Percentiles rank a stretch among this genome's conserved stretches.
Conservation (phyloP, 1,140 invertebrate species). For the Araneus ventricosus region DNA sequence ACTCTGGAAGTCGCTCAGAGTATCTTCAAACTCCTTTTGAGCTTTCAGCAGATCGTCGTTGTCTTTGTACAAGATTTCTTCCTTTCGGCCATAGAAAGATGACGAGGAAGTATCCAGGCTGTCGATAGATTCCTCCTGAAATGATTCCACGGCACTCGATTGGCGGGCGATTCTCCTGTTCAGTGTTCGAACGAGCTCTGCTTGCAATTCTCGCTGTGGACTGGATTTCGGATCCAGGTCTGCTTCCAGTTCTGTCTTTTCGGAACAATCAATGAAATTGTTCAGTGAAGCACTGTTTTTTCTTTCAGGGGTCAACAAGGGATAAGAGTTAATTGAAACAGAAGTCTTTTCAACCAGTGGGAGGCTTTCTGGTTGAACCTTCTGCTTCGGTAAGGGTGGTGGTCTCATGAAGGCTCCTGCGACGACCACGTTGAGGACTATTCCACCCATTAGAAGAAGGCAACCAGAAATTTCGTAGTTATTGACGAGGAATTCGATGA, state of each 20-base stretch:
- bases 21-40: conserved; percentile 46
- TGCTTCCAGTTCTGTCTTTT: not conserved
- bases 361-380: not conserved
- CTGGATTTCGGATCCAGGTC: not conserved
- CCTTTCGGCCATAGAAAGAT: not conserved
- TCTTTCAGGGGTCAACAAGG: too few species aligned
- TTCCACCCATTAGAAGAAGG: conserved; percentile 88
- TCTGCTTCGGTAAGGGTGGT: not conserved
- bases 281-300: not conserved
- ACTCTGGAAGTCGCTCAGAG: conserved; percentile 44
- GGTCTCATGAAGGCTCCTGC: conserved; percentile 88
- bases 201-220: not conserved
- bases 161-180: not conserved
- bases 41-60: conserved; percentile 25
- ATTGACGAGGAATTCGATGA: conserved; percentile 81
- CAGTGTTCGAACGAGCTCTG: not conserved
- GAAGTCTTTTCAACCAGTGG: not conserved
- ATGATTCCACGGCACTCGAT: not conserved
- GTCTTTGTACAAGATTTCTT: not conserved
- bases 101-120: conserved; percentile 7
- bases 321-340: not conserved
- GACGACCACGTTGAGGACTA: conserved; percentile 91
- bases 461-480: conserved; percentile 76
- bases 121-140: not conserved
- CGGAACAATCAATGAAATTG: not conserved